Evolutionary conservation across 2,113 vertebrate genomes (phyloP).

Genomic region (Casuarius casuarius): DNA sequence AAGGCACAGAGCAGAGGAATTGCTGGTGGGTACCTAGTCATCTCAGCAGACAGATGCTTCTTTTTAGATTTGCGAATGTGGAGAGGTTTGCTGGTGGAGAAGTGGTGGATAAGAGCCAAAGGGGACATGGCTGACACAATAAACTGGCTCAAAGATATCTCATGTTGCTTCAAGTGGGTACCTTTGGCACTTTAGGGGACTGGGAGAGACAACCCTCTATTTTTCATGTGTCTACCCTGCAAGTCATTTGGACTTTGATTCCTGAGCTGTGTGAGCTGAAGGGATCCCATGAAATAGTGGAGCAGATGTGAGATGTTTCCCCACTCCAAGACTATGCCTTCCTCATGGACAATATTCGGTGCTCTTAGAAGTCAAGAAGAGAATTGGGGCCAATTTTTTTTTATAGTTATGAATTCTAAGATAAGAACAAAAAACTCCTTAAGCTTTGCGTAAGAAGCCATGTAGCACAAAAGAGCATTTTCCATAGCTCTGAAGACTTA

Average conservation of each 20-base stretch:
- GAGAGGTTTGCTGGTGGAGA: not conserved
- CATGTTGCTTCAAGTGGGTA: not conserved
- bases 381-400: not conserved
- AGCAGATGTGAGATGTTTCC: not conserved
- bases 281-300: not conserved
- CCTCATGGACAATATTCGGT: not conserved
- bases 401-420: not conserved
- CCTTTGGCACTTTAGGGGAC: not conserved
- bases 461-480: not conserved
- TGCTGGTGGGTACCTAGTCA: not conserved
- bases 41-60: not conserved
- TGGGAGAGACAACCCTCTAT: not conserved
- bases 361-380: not conserved
- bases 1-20: not conserved
- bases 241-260: not conserved
- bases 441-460: not conserved
- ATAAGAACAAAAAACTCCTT: not conserved
- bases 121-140: not conserved
- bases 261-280: not conserved
- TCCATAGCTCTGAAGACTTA: not conserved
- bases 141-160: not conserved
- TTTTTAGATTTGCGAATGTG: not conserved
- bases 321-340: not conserved
- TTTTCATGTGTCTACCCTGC: not conserved
- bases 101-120: not conserved